Evolutionary conservation across 2,888 invertebrate genomes (phyloP), one percentile per base, ranked within the genome.

Genomic region (Ecdyonurus torrentis): DNA sequence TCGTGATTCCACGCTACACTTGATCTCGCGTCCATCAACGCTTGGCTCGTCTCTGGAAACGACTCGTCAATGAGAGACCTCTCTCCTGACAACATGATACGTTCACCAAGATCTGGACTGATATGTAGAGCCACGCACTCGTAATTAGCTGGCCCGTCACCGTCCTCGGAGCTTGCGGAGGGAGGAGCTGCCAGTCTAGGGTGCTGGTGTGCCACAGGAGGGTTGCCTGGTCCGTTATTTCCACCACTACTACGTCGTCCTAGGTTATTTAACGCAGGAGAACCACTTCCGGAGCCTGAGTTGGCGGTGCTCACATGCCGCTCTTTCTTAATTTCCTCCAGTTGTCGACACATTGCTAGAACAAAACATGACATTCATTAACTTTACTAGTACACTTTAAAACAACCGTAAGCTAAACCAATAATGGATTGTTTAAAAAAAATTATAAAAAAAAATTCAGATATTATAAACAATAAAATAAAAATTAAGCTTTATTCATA

Each of bases 1-100:
- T 90, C 91, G 71, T 88, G 85, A 71, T 88, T 89, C 87, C 89
- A 91, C 59, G 87, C 83, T 58, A 87, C 86, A 23, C 87, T 86
- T 25, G 86, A 85, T 64, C 89, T 80, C 52, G 87, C 84, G 73
- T 90, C 89, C 79, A 89, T 83, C 64, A 88, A 80, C 0, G 89
- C 88, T 70, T 89, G 86, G 37, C 59, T 73, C 61, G 79, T 74
- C 67, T 79, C 79, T 1, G 78, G 78, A 66, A 79, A 78, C 19
- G 75, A 82, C 73, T 89, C 89, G 72, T 87, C 87, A 59, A 89
- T 79, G 23, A 91, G 78, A 7, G 83, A 80, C 53, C 89, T 79
- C 69, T 89, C 89, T 0, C 89, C 91, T 62, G 88, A 89, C 15
- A 91, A 78, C 82, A 89, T 87, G 59, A 91, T 85, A 60, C 89